These are phyloP conservation scores for Meleagris gallopavo DNA, from an alignment of 2,113 vertebrate genomes.

Conservation along the genomic window DNA sequence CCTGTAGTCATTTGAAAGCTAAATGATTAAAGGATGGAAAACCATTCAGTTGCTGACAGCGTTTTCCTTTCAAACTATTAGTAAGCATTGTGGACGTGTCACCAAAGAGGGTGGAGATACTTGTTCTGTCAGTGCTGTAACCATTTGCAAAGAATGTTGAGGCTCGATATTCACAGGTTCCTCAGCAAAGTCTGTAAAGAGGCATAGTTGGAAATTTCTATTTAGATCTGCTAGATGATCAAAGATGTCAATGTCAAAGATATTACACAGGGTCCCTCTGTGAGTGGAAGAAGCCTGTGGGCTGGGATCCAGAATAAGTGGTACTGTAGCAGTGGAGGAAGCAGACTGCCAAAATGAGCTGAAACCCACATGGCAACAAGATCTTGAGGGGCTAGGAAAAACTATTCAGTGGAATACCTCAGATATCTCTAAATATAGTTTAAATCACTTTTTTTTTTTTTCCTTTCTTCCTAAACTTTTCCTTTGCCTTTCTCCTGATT, in stretches of 20 bases:
- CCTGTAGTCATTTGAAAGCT: neutral
- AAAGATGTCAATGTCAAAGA: too few species aligned
- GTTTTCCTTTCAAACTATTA: neutral
- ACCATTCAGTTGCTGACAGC: neutral
- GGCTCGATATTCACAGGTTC: neutral
- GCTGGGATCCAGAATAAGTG: neutral
- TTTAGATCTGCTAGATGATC: neutral
- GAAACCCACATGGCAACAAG: neutral
- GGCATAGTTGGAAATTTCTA: neutral
- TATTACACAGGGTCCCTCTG: neutral
- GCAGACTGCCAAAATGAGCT: rapidly evolving
- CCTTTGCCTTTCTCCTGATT: neutral
- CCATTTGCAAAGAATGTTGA: neutral
- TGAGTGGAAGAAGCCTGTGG: neutral
- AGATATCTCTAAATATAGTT: neutral
- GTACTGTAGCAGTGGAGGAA: neutral
- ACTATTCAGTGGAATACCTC: neutral
- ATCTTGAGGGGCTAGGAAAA: neutral
- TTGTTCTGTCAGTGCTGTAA: neutral
- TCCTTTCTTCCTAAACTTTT: neutral
- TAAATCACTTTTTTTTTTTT: neutral
- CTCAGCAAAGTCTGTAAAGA: neutral
- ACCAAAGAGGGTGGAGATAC: neutral
- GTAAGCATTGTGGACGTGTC: neutral
- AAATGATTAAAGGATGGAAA: neutral